phyloP scores from a whole-genome alignment of 2,888 invertebrate genomes.

The Drosophila pseudotakahashii region DNA sequence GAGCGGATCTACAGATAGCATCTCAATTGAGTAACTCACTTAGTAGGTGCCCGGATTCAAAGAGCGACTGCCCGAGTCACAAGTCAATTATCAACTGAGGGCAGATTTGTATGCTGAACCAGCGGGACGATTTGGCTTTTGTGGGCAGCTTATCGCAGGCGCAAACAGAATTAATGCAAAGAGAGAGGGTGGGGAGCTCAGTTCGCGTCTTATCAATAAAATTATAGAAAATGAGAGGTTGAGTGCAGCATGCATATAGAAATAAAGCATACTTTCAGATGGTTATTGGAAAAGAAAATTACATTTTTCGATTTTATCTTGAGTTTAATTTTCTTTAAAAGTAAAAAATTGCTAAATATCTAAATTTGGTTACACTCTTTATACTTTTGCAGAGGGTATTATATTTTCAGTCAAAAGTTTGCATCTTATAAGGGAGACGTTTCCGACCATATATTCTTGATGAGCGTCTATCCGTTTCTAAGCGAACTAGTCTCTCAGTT shows the following conservation, averaged over 20 bases:
- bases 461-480: no score
- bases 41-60: constrained; percentile 12
- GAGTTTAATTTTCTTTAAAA: no score
- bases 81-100: constrained; percentile 64
- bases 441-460: no score
- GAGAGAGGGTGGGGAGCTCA: constrained; percentile 11
- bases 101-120: constrained; percentile 12
- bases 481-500: no score
- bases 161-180: constrained; percentile 24
- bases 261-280: constrained; percentile 34
- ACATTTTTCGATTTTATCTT: background rate
- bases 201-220: constrained; percentile 25
- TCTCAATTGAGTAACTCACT: constrained; percentile 33
- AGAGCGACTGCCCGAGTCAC: constrained; percentile 35
- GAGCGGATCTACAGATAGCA: constrained; percentile 41
- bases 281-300: background rate
- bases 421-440: no score
- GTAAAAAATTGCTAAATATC: no score
- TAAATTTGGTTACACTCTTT: no score
- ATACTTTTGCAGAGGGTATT: no score
- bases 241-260: background rate
- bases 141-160: constrained; percentile 29
- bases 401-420: no score
- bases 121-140: constrained; percentile 15
- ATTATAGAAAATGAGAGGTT: background rate